Evolutionary conservation across 2,113 vertebrate species (phyloP), one percentile per base, ranked within the genome.

Genomic region (Daphoenositta chrysoptera): DNA sequence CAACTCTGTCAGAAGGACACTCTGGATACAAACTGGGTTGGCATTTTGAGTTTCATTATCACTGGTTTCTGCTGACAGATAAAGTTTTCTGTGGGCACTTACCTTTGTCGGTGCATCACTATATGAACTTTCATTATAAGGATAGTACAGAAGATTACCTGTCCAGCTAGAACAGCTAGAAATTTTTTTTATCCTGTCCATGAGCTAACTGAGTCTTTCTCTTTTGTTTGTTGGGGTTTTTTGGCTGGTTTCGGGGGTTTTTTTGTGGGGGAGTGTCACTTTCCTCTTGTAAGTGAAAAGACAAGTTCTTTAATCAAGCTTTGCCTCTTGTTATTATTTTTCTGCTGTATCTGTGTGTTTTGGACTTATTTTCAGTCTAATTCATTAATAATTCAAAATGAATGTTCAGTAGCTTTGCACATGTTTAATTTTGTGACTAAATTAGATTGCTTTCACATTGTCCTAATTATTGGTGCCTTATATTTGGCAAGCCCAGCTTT

Each of bases 391-490:
- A 86, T 93, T 72, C 21, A 68, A 53, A 86, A n/a, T 9, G 4
- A 72, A 53, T 33, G 14, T 70, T 80, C 70, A 81, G 71, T 89
- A 91, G 89, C 88, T 90, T 93, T 96, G 75, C 47, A 57, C 58
- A 89, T 96, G 22, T 95, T 96, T 95, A 83, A 93, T 65, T 85
- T 87, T 63, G 60, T 96, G 57, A 92, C 78, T 82, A 33, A 82
- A 77, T 93, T 86, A 54, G 90, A 89, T 93, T 96, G 93, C 92
- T 97, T 97, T 93, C 80, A 56, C 57, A 27, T 69, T 95, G 91
- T 95, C 88, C 84, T 95, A 89, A 83, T 97, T 97, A 95, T 89
- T 70, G 81, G 60, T 95, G 84, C 92, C 86, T 96, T 96, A 37
- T 89, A 94, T 97, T 94, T 97, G 94, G 89, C 90, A 96, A 93